These are phyloP conservation scores for Galeopterus variegatus DNA, from an alignment of 2,113 vertebrate species.

Conservation along the genomic window DNA sequence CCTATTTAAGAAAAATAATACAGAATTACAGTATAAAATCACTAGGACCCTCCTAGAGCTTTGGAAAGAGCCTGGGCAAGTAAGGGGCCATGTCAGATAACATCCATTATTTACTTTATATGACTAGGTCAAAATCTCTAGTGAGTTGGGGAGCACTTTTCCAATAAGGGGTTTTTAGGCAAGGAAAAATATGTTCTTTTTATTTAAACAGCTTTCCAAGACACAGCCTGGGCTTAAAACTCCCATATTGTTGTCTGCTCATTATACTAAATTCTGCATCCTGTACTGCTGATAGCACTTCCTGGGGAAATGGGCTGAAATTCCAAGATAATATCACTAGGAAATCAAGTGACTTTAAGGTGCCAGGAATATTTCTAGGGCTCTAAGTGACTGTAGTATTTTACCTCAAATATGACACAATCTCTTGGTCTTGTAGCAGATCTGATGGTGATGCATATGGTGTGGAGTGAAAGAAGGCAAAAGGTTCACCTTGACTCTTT, in stretches of 20 bases:
- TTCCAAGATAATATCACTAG: constrained; percentile 74
- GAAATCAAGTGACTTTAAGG: constrained; percentile 50
- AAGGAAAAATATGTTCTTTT: constrained; percentile 43
- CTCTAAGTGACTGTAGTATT: not conserved
- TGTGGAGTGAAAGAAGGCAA: not conserved
- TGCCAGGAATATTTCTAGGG: not conserved
- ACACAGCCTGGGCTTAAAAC: constrained; percentile 43
- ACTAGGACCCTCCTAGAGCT: not conserved
- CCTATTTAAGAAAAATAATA: not conserved
- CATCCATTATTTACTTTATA: not conserved
- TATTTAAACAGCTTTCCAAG: not conserved
- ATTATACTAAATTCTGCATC: constrained; percentile 74
- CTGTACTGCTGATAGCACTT: constrained; percentile 78
- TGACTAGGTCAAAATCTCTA: not conserved
- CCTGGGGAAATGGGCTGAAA: constrained; percentile 78
- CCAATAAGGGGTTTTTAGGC: not conserved
- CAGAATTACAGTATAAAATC: not conserved
- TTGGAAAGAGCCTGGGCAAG: not conserved
- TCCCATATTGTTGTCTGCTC: constrained; percentile 57
- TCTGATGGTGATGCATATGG: not conserved
- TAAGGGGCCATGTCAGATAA: not conserved
- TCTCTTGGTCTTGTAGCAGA: not conserved
- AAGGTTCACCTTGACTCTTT: not conserved
- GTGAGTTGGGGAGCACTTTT: not conserved
- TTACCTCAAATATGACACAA: not conserved